Conservation (phyloP, 2,113 vertebrate species). For the Pelecanus crispus region DNA sequence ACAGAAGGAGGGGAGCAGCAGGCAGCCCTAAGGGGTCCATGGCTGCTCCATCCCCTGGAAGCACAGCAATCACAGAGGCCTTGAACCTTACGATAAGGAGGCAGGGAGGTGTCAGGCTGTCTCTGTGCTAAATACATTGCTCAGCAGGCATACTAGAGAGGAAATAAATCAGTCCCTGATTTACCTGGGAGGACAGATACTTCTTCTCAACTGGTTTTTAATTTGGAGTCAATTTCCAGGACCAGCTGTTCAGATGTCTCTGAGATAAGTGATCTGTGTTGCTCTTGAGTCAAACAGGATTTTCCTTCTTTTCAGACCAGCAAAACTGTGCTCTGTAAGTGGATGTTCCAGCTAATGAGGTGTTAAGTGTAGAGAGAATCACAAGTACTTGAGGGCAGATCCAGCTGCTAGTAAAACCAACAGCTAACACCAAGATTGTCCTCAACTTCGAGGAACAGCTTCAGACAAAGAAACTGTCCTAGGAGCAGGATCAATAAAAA, state of each 20-base stretch:
- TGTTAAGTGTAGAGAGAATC: constrained; percentile 35
- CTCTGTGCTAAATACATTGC: not conserved
- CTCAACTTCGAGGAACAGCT: not conserved
- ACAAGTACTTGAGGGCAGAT: constrained; percentile 9
- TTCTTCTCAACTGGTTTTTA: constrained; percentile 28
- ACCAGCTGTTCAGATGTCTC: not conserved
- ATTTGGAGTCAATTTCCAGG: not conserved
- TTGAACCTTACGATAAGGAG: not conserved
- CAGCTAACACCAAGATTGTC: not conserved
- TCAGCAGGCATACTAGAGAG: not conserved
- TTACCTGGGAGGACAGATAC: constrained; percentile 18
- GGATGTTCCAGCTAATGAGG: constrained; percentile 39
- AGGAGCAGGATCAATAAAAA: not conserved
- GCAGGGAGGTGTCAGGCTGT: not conserved
- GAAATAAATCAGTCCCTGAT: not conserved
- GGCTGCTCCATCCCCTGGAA: not conserved
- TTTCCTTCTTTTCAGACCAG: not conserved
- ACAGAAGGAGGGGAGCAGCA: not conserved
- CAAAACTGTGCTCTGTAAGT: not conserved
- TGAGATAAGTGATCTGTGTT: not conserved
- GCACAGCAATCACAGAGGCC: not conserved
- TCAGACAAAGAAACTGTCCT: not conserved
- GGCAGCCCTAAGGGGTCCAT: not conserved
- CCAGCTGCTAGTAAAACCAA: constrained; percentile 26
- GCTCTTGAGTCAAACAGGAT: not conserved